Evolutionary conservation across 2,888 invertebrate genomes (phyloP), one percentile per base, ranked within the genome.

Genomic region (Lepidocyrtoides sp.): DNA sequence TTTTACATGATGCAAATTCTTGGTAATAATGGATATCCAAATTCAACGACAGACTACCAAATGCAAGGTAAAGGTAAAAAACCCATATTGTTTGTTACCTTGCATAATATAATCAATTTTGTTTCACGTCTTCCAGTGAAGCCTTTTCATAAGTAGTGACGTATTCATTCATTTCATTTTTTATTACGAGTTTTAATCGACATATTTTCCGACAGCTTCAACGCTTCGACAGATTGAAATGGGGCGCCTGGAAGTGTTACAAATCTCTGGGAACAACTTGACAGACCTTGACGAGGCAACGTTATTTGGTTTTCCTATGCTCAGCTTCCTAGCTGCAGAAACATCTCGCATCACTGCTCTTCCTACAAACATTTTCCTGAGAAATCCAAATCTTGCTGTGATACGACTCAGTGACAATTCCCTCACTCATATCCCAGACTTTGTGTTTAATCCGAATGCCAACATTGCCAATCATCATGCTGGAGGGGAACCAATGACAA

Each of bases 251-350:
- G 93, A 93, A 90, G 97, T 97, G 10, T 95, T 98, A 85, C 96
- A 97, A 92, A 96, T 97, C 0, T 97, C 98, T 2, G 96, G 96
- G 94, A 98, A 98, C 95, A 97, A 98, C 95, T 97, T 98, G 94
- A 97, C 96, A 87, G 96, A 96, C 92, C 96, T 98, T 86, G 96
- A 96, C 94, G 96, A 96, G 5, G 96, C 96, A 91, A 97, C 97
- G 14, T 96, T 98, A 94, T 97, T 97, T 89, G 97, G 97, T 91
- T 95, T 98, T 92, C 97, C 98, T 12, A 97, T 98, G 0, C 95
- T 98, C 91, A 98, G 97, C 95, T 96, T 97, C 60, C 96, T 98
- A 92, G 96, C 96, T 44, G 96, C 97, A 94, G 97, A 97, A 95
- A 95, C 96, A 94, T 97, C 97, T 91, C 96, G 97, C 94, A 96